Evolutionary conservation across 2,113 vertebrate genomes (phyloP).

Genomic region (Oncorhynchus gorbuscha): DNA sequence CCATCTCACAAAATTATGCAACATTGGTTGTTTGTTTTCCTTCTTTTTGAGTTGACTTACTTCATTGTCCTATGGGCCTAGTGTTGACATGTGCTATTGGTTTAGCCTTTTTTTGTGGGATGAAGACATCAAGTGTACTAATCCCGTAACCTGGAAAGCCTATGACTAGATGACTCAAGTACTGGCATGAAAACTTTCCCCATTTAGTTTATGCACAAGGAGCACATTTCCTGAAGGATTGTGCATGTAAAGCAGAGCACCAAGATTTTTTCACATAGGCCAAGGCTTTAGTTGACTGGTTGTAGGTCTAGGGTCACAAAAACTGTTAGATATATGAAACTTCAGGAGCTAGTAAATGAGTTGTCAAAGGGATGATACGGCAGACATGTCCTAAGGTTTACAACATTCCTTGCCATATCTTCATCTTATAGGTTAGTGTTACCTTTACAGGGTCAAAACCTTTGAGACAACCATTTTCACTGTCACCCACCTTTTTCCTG

Average conservation of each 20-base stretch:
- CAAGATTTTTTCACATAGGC: too few relatives aligned
- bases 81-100: neutral
- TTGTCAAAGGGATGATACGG: neutral
- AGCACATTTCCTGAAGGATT: too few relatives aligned
- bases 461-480: neutral
- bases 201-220: too few relatives aligned
- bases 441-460: neutral
- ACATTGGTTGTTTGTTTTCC: neutral
- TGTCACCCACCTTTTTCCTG: constrained; percentile 13
- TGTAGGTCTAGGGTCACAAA: neutral
- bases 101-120: neutral
- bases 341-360: neutral
- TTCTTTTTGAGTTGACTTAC: neutral
- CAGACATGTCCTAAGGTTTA: neutral
- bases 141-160: neutral
- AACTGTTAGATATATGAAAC: neutral
- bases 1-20: too few relatives aligned
- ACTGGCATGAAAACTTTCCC: too few relatives aligned
- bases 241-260: too few relatives aligned
- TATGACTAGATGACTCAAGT: neutral
- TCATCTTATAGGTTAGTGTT: neutral
- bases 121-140: neutral
- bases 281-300: neutral
- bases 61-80: neutral
- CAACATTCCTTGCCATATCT: neutral